Conservation (phyloP, 2,888 invertebrate genomes). For the Didymodactylos carnosus region DNA sequence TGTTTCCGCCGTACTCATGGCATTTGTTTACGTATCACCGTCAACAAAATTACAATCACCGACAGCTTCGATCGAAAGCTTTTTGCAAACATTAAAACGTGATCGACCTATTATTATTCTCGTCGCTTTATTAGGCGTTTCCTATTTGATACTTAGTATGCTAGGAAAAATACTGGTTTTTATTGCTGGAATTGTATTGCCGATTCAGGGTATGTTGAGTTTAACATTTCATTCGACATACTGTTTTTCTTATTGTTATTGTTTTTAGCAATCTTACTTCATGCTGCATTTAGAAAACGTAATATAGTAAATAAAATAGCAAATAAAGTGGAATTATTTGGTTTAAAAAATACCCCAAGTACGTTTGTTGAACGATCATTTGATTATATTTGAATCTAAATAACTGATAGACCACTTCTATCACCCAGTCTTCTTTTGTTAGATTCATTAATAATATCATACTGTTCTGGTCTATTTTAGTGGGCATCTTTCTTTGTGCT, state of each 20-base stretch:
- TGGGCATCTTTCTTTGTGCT: slow-evolving; percentile 39
- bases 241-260: slow-evolving; percentile 11
- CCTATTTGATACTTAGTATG: slow-evolving; percentile 6
- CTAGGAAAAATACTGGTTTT: slow-evolving; percentile 8
- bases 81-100: not conserved
- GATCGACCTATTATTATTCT: slow-evolving; percentile 5
- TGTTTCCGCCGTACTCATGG: not conserved
- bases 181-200: slow-evolving; percentile 6
- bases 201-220: not conserved
- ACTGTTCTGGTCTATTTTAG: no score
- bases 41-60: not conserved
- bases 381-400: no score
- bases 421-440: no score
- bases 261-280: slow-evolving; percentile 49
- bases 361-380: no score
- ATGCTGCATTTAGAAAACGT: slow-evolving; percentile 55
- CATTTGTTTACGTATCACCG: not conserved
- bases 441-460: no score
- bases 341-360: slow-evolving; percentile 50
- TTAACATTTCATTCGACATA: not conserved
- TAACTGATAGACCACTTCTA: no score
- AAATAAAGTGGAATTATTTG: slow-evolving; percentile 52
- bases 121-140: not conserved
- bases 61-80: not conserved
- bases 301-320: slow-evolving; percentile 55